Evolutionary conservation across 2,888 invertebrate species (phyloP), one percentile per base, ranked within the genome.

Genomic region (Pyrocoelia pectoralis): DNA sequence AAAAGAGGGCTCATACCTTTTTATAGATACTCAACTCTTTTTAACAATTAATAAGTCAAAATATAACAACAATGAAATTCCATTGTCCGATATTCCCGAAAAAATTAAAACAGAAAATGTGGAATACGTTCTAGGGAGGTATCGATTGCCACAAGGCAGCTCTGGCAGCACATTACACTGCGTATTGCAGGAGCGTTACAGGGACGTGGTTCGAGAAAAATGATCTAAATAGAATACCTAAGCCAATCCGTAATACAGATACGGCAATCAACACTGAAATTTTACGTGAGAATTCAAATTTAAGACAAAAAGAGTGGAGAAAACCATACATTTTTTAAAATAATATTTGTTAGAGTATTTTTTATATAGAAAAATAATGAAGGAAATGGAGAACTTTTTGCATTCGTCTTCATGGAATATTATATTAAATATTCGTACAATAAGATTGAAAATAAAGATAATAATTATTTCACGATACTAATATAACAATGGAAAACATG

Each of bases 11-110:
- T 48, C 48, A 48, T 17, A 48, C 10, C 48, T 48, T 48, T 48
- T 48, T 48, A 48, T 48, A 18, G 48, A 48, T 48, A 48, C 19
- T 18, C 48, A 48, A 48, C 24, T 48, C 40, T 48, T 48, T 48
- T 48, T 48, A 48, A 48, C 48, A 48, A 48, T 48, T 48, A 48
- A 48, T 48, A 48, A 40, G 40, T 40, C 40, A 40, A 40, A 48
- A 48, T 48, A 48, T 48, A 48, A 48, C 48, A 48, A 48, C 10
- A 48, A 17, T 48, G 18, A 48, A 9, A 48, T 48, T 24, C 24
- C 18, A 48, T 48, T 48, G 24, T 48, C 48, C 1, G 18, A 48
- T 18, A 48, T 48, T 18, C 48, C 48, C 10, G 48, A 48, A 15
- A 40, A 48, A 24, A 48, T 46, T 46, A 46, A 8, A 46, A 15